Evolutionary conservation across 92 coral and sea anemone species (phyloP).

Genomic region (Scolanthus callimorphus): DNA sequence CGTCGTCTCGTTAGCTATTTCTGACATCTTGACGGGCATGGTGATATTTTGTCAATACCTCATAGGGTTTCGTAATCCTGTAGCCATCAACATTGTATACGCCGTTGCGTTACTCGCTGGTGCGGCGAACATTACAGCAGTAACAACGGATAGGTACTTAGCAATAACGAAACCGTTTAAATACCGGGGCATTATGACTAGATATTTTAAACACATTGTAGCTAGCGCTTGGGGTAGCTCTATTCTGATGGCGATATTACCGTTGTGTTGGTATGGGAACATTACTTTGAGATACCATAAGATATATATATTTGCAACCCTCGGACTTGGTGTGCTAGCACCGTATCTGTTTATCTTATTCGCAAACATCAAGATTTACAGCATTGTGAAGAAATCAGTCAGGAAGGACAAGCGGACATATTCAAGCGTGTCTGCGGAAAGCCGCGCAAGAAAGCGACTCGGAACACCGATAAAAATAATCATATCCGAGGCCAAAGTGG

Average conservation of each 20-base stretch:
- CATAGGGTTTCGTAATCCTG: slow-evolving; percentile 41
- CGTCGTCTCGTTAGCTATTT: slow-evolving; percentile 81
- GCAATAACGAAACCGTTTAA: slow-evolving; percentile 64
- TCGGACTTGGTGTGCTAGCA: slow-evolving; percentile 35
- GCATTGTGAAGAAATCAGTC: slow-evolving; percentile 55
- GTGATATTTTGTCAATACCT: slow-evolving; percentile 58
- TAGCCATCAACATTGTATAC: slow-evolving; percentile 52
- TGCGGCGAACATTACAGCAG: slow-evolving; percentile 75
- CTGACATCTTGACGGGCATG: slow-evolving; percentile 76
- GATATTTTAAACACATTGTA: slow-evolving; percentile 36
- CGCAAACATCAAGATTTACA: slow-evolving; percentile 59
- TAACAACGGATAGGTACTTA: slow-evolving; percentile 68
- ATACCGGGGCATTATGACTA: slow-evolving; percentile 47
- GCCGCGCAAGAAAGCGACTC: background rate
- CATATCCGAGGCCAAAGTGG: slow-evolving; percentile 73
- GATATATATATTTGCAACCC: slow-evolving; percentile 46
- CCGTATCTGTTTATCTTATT: slow-evolving; percentile 59
- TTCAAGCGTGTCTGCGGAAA: slow-evolving; percentile 1
- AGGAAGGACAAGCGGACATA: slow-evolving; percentile 28
- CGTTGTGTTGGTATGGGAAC: slow-evolving; percentile 64
- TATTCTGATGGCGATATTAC: slow-evolving; percentile 48
- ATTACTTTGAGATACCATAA: slow-evolving; percentile 31
- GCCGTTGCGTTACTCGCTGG: slow-evolving; percentile 69
- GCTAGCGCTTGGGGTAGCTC: slow-evolving; percentile 54
- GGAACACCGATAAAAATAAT: slow-evolving; percentile 13